Base-by-base conservation (phyloP, 2,888 invertebrate species). In the Dryadula phaetusa region DNA sequence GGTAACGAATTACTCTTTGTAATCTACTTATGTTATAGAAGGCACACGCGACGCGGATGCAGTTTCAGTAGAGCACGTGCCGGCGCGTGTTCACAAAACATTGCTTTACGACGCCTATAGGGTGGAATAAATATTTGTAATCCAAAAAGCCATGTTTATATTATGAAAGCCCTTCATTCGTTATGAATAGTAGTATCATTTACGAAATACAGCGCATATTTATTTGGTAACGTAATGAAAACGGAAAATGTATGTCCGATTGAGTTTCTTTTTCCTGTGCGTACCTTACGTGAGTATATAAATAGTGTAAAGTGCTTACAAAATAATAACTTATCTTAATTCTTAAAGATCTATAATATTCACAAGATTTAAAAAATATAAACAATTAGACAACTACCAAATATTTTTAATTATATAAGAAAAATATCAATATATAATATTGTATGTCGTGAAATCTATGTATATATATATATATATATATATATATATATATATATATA, bases 81-180 rank as follows among this genome's bases (percentile, higher is more conserved):
- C 82, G 82, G 71, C 89, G 82, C 88, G 88, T 84, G 89, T 74
- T 64, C 44, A 18, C 53, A 73, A 75, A 77, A 75, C 72, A 74
- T 74, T 71, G 70, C 76, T 75, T 68, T 76, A 72, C 72, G 74
- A 72, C 70, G 76, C 72, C 73, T 72, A 74, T 77, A 68, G 77
- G 74, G 76, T 76, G 75, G 75, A 79, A 79, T 77, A 79, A 90
- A 90, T 89, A 88, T 89, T 90, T 87, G 84, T 75, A 73, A 76
- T 85, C 77, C 75, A 76, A 81, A 84, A 84, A 81, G 78, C 80
- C 76, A 81, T 85, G 82, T 84, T 84, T 82, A 79, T 76, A 76
- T 75, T 77, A 76, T 76, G 71, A 76, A 77, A 79, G 77, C 74
- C 78, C 79, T 74, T 76, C 72, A 78, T 80, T 74, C 69, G 68